phyloP scores from a whole-genome alignment of 1,140 invertebrate species.

The Latrodectus geometricus region DNA sequence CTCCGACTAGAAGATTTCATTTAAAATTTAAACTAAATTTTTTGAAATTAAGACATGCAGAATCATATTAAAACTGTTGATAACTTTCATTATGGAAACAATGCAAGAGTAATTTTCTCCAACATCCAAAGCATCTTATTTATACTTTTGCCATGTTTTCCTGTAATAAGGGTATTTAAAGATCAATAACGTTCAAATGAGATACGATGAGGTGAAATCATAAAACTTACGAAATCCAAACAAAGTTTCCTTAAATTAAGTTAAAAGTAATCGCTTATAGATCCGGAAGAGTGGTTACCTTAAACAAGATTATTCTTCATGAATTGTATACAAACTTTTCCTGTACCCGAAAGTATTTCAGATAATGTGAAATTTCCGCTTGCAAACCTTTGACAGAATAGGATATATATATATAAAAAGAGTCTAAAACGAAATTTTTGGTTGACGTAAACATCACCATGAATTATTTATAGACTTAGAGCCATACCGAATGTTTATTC shows the following conservation, averaged over 20 bases:
- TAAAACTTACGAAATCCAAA: slow-evolving; percentile 27
- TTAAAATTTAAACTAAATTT: too few relatives aligned
- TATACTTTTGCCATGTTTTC: too few relatives aligned
- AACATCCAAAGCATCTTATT: too few relatives aligned
- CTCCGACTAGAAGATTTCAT: too few relatives aligned
- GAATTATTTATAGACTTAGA: slow-evolving; percentile 61
- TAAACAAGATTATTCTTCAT: slow-evolving; percentile 58
- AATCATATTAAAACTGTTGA: too few relatives aligned
- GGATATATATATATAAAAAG: slow-evolving; percentile 13
- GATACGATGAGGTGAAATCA: slow-evolving; percentile 23
- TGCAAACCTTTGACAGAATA: slow-evolving; percentile 42
- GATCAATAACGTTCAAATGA: not conserved
- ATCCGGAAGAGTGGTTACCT: slow-evolving; percentile 42
- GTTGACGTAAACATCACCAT: slow-evolving; percentile 61
- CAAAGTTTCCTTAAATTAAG: slow-evolving; percentile 56
- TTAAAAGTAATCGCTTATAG: slow-evolving; percentile 55
- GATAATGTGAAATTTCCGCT: slow-evolving; percentile 62
- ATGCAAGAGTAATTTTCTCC: too few relatives aligned
- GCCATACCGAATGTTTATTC: slow-evolving; percentile 61
- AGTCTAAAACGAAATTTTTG: slow-evolving; percentile 25
- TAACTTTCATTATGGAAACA: too few relatives aligned
- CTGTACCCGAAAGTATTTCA: slow-evolving; percentile 26
- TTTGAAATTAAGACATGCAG: too few relatives aligned
- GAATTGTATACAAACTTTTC: slow-evolving; percentile 62
- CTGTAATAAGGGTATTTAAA: not conserved